Evolutionary conservation across 2,888 invertebrate genomes (phyloP).

Genomic region (Bugula neritina): DNA sequence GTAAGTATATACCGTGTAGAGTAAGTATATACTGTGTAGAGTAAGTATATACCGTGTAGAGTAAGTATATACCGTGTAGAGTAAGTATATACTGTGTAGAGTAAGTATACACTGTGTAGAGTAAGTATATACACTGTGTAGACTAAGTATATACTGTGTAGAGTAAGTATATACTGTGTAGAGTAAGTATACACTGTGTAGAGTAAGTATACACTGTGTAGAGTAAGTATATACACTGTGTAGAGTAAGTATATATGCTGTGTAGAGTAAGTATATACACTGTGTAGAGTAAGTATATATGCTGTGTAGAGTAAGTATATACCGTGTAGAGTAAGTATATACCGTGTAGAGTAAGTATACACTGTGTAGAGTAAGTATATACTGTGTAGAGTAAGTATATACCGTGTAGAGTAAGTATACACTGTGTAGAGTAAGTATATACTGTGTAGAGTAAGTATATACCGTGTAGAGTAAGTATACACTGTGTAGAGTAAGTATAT

Average conservation of each 20-base stretch:
- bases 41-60: neutral
- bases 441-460: too few species aligned
- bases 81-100: neutral
- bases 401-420: too few species aligned
- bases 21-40: neutral
- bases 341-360: too few species aligned
- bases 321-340: too few species aligned
- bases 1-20: neutral
- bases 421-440: neutral
- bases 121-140: constrained; percentile 42
- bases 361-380: neutral
- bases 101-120: constrained; percentile 31
- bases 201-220: neutral
- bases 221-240: neutral
- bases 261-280: neutral
- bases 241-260: constrained; percentile 44
- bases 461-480: too few species aligned
- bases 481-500: neutral
- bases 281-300: constrained; percentile 46
- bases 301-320: neutral
- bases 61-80: neutral
- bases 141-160: neutral
- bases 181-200: neutral
- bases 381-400: too few species aligned
- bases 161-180: neutral